Conservation (phyloP, 2,888 invertebrate genomes). For the Melanostoma mellinum region DNA sequence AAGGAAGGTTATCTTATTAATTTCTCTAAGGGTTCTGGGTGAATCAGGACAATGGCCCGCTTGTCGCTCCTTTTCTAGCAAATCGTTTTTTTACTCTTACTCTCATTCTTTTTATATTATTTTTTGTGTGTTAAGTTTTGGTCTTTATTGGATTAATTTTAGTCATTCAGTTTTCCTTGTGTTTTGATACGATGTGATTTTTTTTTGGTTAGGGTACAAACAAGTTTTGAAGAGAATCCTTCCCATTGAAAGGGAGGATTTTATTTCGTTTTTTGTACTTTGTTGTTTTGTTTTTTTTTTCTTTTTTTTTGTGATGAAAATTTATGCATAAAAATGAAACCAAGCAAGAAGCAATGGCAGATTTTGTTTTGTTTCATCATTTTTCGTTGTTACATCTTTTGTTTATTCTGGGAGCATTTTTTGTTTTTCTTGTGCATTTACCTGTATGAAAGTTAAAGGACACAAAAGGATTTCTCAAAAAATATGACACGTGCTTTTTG, state of each 20-base stretch:
- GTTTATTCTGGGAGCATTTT: no score
- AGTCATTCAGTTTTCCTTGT: conserved; percentile 64
- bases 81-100: neutral
- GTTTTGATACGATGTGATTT: neutral
- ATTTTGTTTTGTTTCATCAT: neutral
- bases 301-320: neutral
- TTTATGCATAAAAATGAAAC: neutral
- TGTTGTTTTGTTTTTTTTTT: neutral
- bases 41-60: conserved; percentile 63
- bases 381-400: neutral
- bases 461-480: no score
- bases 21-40: conserved; percentile 42
- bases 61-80: conserved; percentile 24
- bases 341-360: neutral
- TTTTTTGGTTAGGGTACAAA: neutral
- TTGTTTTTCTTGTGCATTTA: no score
- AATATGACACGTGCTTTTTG: no score
- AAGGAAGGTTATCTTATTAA: conserved; percentile 66
- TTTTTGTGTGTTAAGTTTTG: conserved; percentile 49
- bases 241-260: neutral
- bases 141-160: conserved; percentile 64
- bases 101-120: neutral
- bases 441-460: no score
- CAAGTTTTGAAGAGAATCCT: neutral
- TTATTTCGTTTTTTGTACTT: neutral